These are phyloP conservation scores for Erythrolamprus reginae DNA, from an alignment of 2,113 vertebrate genomes.

Conservation along the genomic window DNA sequence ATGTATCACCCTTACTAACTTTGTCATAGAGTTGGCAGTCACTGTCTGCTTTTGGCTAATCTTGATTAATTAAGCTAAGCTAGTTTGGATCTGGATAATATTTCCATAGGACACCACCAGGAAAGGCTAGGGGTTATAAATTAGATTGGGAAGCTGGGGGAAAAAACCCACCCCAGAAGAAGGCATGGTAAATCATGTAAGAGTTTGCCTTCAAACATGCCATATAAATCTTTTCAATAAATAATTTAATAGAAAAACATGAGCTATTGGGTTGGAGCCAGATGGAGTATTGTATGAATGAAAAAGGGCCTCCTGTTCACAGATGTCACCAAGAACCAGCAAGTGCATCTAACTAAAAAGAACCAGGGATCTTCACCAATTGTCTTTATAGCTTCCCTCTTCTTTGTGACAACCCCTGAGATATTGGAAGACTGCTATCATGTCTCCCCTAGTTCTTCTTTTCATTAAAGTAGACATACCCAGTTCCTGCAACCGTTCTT, in stretches of 20 bases:
- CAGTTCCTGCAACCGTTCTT: no score
- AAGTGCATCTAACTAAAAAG: not conserved
- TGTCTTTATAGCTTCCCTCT: not conserved
- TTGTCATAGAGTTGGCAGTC: not conserved
- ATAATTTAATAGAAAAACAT: not conserved
- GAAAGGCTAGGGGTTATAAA: not conserved
- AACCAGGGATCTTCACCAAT: not conserved
- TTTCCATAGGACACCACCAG: not conserved
- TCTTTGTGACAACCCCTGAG: no score
- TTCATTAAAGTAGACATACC: no score
- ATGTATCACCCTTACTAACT: not conserved
- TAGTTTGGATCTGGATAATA: not conserved
- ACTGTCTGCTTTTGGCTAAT: not conserved
- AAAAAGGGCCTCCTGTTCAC: not conserved
- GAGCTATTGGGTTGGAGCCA: not conserved
- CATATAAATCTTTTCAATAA: not conserved
- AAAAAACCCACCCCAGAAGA: not conserved
- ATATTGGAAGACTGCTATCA: no score
- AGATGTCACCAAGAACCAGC: not conserved
- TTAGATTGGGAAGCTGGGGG: not conserved
- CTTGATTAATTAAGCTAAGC: not conserved
- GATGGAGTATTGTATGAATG: not conserved
- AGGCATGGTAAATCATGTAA: not conserved
- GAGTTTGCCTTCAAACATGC: not conserved
- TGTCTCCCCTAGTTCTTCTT: no score